phyloP scores from a whole-genome alignment of 2,113 vertebrate genomes.

The Eublepharis macularius region DNA sequence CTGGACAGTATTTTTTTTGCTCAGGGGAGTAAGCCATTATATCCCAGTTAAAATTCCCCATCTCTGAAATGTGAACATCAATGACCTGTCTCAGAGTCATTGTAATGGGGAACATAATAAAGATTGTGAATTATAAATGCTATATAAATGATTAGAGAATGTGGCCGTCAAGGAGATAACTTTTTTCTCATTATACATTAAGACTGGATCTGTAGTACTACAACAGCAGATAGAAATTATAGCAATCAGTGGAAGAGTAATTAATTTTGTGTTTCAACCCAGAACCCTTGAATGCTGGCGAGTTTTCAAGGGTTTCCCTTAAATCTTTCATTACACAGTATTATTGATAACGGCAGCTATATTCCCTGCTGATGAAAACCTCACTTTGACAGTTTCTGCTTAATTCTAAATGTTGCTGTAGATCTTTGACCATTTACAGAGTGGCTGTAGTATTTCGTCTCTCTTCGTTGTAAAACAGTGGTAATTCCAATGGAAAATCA shows the following conservation, averaged over 20 bases:
- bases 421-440: constrained; percentile 43
- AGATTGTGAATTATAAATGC: background rate
- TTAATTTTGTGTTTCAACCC: constrained; percentile 14
- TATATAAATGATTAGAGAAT: background rate
- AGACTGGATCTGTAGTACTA: constrained; percentile 9
- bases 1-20: too few relatives aligned
- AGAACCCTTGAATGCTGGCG: constrained; percentile 29
- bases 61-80: background rate
- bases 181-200: background rate
- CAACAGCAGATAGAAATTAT: constrained; percentile 6
- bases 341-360: constrained; percentile 23
- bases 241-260: background rate
- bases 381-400: constrained; percentile 33
- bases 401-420: constrained; percentile 12
- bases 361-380: constrained; percentile 22
- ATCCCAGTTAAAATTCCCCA: too few relatives aligned
- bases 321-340: background rate
- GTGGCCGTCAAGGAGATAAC: background rate
- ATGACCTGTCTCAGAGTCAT: background rate
- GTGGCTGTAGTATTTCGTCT: constrained; percentile 23
- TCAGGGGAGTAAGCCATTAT: too few relatives aligned
- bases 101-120: background rate
- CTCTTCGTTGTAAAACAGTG: constrained; percentile 38
- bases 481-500: constrained; percentile 28
- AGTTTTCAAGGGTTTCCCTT: constrained; percentile 9